Evolutionary conservation across 2,113 vertebrate species (phyloP), one percentile per base, ranked within the genome.

Genomic region (Psilopsiagon aymara): DNA sequence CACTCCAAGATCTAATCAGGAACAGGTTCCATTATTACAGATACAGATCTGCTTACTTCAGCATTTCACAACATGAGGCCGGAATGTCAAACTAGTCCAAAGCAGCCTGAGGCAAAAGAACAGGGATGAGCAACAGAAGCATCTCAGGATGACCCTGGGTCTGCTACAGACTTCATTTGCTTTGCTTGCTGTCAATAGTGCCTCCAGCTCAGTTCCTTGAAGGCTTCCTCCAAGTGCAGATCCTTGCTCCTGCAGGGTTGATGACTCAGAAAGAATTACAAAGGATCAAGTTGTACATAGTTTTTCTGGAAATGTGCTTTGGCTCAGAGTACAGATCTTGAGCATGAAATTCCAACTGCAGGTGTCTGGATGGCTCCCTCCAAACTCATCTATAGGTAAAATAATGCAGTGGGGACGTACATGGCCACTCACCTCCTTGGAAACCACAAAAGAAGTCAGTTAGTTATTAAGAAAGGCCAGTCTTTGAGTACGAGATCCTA

Each of bases 1-100:
- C 23, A 35, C 20, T 52, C 57, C 59, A 41, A 71, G 91, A 94
- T 91, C 52, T 95, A 27, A 84, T 76, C 81, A 69, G 28, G n/a
- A 89, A 52, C 78, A 57, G 77, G 89, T 84, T 90, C 81, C 62
- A 66, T 64, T 76, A 60, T 62, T 62, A 60, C 59, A 87, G 82
- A 69, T 44, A 49, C 67, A 67, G n/a, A 25, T 57, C 94, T 94
- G 89, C 90, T 92, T 85, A 82, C 78, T 76, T 82, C 84, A 94
- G 91, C 94, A 86, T 95, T 94, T 95, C 79, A 51, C 91, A 87
- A 63, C 52, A 12, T 10, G 28, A 88, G 55, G 86, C 59, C 78
- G 66, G 21, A 85, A 55, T 73, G 93, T 82, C 93, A 95, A 92
- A 90, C 53, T 24, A 87, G 81, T 82, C 74, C 93, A 94, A 90